A percentile compares a stretch with the other conserved stretches of the same genome.
Evolutionary conservation across 2,113 vertebrate species (phyloP).

Genomic region (Malurus melanocephalus): DNA sequence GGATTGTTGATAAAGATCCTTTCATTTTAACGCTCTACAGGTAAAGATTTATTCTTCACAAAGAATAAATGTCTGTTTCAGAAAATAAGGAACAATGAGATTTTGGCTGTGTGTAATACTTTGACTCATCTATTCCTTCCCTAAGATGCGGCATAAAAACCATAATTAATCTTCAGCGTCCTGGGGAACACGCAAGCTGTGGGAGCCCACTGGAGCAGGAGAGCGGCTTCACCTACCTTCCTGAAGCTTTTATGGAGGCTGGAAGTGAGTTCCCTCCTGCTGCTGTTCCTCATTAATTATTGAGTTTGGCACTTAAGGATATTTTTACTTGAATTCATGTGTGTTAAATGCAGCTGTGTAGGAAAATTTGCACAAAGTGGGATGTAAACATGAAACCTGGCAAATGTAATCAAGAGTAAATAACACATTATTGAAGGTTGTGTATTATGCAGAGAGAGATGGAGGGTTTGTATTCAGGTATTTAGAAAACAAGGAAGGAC

Average conservation of each 20-base stretch:
- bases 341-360: constrained; percentile 10
- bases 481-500: background rate
- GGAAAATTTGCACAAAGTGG: background rate
- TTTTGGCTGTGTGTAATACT: background rate
- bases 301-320: constrained; percentile 14
- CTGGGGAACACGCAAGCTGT: constrained; percentile 95
- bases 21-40: constrained; percentile 27
- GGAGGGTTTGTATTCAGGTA: background rate
- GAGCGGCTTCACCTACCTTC: constrained; percentile 92
- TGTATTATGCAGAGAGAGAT: background rate
- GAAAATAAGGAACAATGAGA: background rate
- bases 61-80: constrained; percentile 16
- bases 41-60: constrained; percentile 30
- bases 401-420: background rate
- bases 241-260: constrained; percentile 93
- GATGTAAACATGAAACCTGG: background rate
- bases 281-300: constrained; percentile 54
- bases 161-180: constrained; percentile 94
- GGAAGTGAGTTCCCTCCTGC: constrained; percentile 82
- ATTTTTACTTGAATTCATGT: constrained; percentile 2
- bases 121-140: constrained; percentile 53
- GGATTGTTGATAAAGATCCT: constrained; percentile 20
- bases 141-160: constrained; percentile 89
- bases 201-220: constrained; percentile 89
- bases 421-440: background rate